Percentiles rank a stretch among this genome's conserved stretches.
These are phyloP conservation scores for Riptortus pedestris DNA, from an alignment of 1,140 invertebrate genomes.

Conservation along the genomic window DNA sequence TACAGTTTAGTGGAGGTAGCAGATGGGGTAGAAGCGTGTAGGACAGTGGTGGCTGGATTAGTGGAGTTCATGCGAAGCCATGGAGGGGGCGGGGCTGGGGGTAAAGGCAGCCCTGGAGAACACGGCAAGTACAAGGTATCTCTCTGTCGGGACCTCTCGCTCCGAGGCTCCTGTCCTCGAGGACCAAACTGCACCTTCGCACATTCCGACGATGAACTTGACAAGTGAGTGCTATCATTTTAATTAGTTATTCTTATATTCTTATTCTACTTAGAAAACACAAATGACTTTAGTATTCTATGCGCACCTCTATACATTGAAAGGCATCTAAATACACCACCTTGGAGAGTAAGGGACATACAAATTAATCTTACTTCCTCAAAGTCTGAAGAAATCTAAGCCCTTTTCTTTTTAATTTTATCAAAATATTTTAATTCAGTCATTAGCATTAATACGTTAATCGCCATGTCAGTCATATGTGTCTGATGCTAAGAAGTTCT, in stretches of 20 bases:
- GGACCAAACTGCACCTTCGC: constrained; percentile 83
- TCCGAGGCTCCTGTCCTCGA: constrained; percentile 68
- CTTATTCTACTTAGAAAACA: no score
- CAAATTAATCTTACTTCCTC: no score
- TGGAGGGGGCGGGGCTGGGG: constrained; percentile 31
- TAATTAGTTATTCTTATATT: constrained; percentile 24
- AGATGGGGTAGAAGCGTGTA: constrained; percentile 66
- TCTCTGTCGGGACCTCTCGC: constrained; percentile 74
- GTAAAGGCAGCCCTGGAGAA: constrained; percentile 20
- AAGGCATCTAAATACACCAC: no score
- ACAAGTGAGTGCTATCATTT: constrained; percentile 47
- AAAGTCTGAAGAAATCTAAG: no score
- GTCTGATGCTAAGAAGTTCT: no score
- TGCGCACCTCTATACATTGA: no score
- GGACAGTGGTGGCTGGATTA: constrained; percentile 69
- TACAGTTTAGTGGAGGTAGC: constrained; percentile 63
- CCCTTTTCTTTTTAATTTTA: no score
- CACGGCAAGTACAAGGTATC: constrained; percentile 70
- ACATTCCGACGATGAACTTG: constrained; percentile 81
- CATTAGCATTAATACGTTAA: no score
- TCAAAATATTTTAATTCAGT: no score
- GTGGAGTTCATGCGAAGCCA: constrained; percentile 77
- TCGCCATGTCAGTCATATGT: no score
- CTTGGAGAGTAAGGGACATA: no score
- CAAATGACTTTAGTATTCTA: no score